Conservation (phyloP, 1,140 invertebrate species). For the Planococcus citri region DNA sequence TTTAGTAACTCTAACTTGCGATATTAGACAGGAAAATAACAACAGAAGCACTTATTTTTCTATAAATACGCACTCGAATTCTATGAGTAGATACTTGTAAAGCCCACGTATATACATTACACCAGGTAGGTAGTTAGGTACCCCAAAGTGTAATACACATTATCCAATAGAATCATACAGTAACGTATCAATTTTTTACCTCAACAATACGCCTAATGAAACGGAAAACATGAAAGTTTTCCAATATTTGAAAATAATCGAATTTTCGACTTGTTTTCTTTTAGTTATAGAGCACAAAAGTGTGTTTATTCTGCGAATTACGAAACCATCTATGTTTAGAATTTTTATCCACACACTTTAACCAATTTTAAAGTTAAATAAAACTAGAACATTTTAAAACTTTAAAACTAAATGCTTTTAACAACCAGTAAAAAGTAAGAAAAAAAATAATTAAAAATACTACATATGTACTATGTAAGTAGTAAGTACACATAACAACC, state of each 20-base stretch:
- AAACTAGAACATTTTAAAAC: background rate
- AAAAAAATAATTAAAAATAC: background rate
- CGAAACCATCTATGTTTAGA: background rate
- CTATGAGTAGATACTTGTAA: no score
- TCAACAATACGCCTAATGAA: background rate
- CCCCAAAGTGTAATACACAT: no score
- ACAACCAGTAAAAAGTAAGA: background rate
- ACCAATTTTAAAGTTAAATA: conserved; percentile 2
- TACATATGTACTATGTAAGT: no score
- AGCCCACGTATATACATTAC: no score
- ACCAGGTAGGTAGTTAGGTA: no score
- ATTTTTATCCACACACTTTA: background rate
- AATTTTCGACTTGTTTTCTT: conserved; percentile 4
- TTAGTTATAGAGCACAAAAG: background rate
- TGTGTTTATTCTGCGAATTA: background rate
- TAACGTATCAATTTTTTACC: no score
- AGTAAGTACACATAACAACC: background rate
- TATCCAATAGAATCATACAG: no score
- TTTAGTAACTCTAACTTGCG: no score
- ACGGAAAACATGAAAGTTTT: background rate
- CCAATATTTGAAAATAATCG: background rate
- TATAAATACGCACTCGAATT: no score
- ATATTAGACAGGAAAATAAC: no score
- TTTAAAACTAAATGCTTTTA: background rate
- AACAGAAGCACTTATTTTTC: no score